Conservation (phyloP, 2,888 invertebrate genomes). For the Tetramorium bicarinatum region DNA sequence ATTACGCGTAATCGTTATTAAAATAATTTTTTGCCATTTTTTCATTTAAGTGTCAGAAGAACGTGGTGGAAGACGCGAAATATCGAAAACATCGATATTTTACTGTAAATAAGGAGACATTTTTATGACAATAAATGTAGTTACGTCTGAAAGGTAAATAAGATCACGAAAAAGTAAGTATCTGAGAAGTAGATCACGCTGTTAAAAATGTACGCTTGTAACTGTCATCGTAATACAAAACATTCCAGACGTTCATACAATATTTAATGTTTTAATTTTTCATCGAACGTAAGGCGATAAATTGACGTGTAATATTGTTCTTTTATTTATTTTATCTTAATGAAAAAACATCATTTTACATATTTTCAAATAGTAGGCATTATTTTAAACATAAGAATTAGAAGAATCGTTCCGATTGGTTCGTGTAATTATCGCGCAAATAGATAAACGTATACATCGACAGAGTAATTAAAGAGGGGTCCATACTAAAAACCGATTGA, state of each 20-base stretch:
- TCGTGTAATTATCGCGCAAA: conserved; percentile 16
- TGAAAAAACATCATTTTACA: not conserved
- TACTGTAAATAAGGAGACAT: conserved; percentile 72
- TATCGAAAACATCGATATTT: conserved; percentile 14
- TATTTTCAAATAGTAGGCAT: conserved; percentile 9
- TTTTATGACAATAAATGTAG: conserved; percentile 78
- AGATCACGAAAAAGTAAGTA: conserved; percentile 20
- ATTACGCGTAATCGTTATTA: conserved; percentile 1
- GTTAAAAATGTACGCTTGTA: conserved; percentile 27
- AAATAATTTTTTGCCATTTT: conserved; percentile 1
- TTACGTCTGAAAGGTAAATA: conserved; percentile 37
- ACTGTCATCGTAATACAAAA: conserved; percentile 25
- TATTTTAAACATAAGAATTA: not conserved
- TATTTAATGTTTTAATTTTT: conserved; percentile 17
- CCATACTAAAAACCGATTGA: conserved; percentile 14
- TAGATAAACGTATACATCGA: conserved; percentile 10
- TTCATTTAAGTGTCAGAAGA: not conserved
- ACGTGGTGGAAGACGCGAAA: not conserved
- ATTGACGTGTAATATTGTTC: not conserved
- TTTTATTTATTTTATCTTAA: not conserved
- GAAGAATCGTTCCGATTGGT: not conserved
- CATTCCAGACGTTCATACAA: not conserved
- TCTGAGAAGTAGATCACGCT: conserved; percentile 33
- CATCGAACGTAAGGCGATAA: not conserved
- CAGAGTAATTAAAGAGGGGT: conserved; percentile 25